Percentiles rank a stretch among this genome's conserved stretches.
Evolutionary conservation across 1,140 invertebrate genomes (phyloP).

Genomic region (Saccostrea echinata): DNA sequence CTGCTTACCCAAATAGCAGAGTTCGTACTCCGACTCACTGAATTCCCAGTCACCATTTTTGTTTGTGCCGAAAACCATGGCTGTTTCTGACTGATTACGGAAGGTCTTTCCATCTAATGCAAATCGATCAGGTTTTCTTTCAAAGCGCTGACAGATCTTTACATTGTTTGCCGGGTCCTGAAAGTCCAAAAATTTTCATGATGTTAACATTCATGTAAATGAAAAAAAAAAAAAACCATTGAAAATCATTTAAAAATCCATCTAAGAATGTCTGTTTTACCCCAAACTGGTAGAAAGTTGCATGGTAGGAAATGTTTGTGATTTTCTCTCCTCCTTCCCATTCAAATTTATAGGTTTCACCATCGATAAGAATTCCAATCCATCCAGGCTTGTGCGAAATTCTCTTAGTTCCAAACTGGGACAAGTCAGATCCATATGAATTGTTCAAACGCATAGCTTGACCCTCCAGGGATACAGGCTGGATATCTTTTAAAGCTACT

Average conservation of each 20-base stretch:
- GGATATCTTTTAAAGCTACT: slow-evolving; percentile 70
- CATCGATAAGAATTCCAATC: slow-evolving; percentile 62
- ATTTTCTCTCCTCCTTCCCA: slow-evolving; percentile 69
- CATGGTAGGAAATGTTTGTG: slow-evolving; percentile 72
- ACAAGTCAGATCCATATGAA: slow-evolving; percentile 60
- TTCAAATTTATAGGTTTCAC: slow-evolving; percentile 61
- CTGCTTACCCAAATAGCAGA: slow-evolving; percentile 60
- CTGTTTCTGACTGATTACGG: slow-evolving; percentile 42
- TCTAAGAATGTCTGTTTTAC: slow-evolving; percentile 55
- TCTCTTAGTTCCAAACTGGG: slow-evolving; percentile 63
- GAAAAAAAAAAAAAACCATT: slow-evolving; percentile 7
- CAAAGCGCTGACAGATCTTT: slow-evolving; percentile 58
- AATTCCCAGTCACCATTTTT: slow-evolving; percentile 65
- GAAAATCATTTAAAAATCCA: not conserved
- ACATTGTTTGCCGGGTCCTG: slow-evolving; percentile 59
- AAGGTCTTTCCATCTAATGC: slow-evolving; percentile 46
- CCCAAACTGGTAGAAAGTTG: slow-evolving; percentile 67
- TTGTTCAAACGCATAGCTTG: slow-evolving; percentile 67
- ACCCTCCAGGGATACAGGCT: slow-evolving; percentile 61
- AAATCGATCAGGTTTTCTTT: slow-evolving; percentile 65
- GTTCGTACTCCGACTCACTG: slow-evolving; percentile 36
- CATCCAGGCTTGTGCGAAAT: slow-evolving; percentile 72
- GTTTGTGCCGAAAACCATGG: slow-evolving; percentile 31
- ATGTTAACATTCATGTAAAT: not conserved
- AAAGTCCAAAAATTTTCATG: not conserved